A percentile compares a stretch with the other conserved stretches of the same genome.
Evolutionary conservation across 1,140 invertebrate genomes (phyloP).

Genomic region (Diplogasteroides magnus): DNA sequence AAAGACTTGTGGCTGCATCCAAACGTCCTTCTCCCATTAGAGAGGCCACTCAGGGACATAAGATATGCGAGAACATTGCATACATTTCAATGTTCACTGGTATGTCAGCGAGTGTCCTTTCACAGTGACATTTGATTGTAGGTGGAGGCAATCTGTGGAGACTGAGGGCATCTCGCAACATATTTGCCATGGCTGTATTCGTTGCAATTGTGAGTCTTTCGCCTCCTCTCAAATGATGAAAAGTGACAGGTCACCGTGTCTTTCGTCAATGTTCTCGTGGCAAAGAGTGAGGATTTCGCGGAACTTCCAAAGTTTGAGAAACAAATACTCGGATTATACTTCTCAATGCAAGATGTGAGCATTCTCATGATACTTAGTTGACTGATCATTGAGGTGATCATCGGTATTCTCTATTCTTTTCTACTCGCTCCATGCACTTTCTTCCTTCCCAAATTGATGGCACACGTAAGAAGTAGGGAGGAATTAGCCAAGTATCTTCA

Average conservation of each 20-base stretch:
- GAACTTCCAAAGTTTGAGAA: background rate
- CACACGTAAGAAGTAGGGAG: background rate
- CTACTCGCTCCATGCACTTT: background rate
- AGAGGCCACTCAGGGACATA: slow-evolving; percentile 14
- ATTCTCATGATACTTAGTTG: too few relatives aligned
- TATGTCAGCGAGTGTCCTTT: background rate
- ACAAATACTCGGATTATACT: background rate
- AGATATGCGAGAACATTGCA: slow-evolving; percentile 17
- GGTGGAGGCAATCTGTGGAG: background rate
- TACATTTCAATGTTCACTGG: slow-evolving; percentile 29
- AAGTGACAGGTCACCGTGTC: background rate
- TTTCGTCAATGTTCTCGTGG: background rate
- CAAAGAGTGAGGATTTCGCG: background rate
- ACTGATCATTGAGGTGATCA: too few relatives aligned
- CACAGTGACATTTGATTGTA: background rate
- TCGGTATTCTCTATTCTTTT: background rate
- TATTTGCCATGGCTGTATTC: background rate
- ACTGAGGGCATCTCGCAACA: background rate
- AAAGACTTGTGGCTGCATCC: background rate
- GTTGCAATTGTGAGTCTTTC: background rate
- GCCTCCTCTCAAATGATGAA: too few relatives aligned
- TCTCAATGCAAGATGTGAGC: background rate
- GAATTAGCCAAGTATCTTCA: too few relatives aligned
- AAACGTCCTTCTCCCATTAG: background rate
- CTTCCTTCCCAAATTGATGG: background rate